Evolutionary conservation across 1,140 invertebrate species (phyloP), one percentile per base, ranked within the genome.

Genomic region (Magallana ariakensis): DNA sequence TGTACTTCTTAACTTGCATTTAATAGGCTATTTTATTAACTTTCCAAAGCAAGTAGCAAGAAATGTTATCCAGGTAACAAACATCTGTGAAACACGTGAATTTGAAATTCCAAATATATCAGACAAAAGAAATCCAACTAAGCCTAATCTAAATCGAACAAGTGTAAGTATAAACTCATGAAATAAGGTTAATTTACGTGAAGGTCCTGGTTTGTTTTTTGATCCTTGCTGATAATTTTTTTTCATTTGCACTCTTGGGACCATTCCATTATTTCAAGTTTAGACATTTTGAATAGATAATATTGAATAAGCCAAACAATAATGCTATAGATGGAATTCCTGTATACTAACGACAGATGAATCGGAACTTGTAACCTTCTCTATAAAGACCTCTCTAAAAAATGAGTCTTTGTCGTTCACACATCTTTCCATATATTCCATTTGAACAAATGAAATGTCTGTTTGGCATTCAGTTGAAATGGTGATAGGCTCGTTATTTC

Each of bases 41-140:
- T 80, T 80, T 16, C 10, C 15, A 9, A 70, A 55, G 70, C 82
- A 53, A 33, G 16, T 56, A 66, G 60, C 2, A 33, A 87, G 10
- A 62, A 87, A 80, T 46, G 55, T 87, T 9, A 87, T 84, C 86
- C 86, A 87, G 4, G 82, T 87, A 0, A 55, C 58, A 80, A 84
- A 84, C 16, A 84, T 80, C 19, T 55, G 19, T n/a, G 84, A 85
- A 13, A 80, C 84, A 22, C 70, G 46, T 55, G 62, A 46, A 75
- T 75, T 55, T 19, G 85, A 80, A 62, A 87, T 87, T 16, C 58
- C 57, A 66, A 83, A 87, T 33, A 83, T 26, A 62, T 81, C 85
- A 16, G 80, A n/a, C 55, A 87, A 55, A 11, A 66, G 53, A 53
- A 60, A 7, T 70, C 10, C 60, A 10, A 46, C 16, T 70, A 87